A percentile compares a stretch with the other conserved stretches of the same genome.
These are phyloP conservation scores for Toxotes jaculatrix DNA, from an alignment of 2,113 vertebrate genomes.

Conservation along the genomic window DNA sequence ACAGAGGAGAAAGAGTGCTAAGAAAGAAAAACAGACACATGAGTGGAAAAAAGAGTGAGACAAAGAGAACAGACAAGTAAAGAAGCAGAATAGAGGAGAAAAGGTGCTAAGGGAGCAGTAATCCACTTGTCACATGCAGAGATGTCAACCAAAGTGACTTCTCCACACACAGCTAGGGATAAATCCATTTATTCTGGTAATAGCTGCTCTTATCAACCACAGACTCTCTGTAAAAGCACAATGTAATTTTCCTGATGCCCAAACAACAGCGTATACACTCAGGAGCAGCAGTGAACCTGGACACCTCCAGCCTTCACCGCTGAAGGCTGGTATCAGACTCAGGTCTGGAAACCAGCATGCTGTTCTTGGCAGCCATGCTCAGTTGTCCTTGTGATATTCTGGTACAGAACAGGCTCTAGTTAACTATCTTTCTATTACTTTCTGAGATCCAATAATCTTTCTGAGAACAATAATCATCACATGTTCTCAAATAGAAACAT, in stretches of 20 bases:
- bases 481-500: too few species aligned
- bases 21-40: constrained; percentile 8
- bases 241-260: constrained; percentile 48
- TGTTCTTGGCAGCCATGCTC: not conserved
- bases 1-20: not conserved
- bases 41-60: not conserved
- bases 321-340: not conserved
- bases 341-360: not conserved
- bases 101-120: constrained; percentile 30
- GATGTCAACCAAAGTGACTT: constrained; percentile 59
- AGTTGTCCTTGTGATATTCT: not conserved
- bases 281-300: constrained; percentile 37
- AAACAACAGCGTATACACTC: constrained; percentile 34
- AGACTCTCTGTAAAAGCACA: constrained; percentile 52
- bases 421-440: too few species aligned
- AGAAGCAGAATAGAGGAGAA: not conserved
- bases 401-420: not conserved
- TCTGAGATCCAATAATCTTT: too few species aligned
- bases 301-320: constrained; percentile 9
- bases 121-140: constrained; percentile 68
- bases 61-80: not conserved
- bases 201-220: constrained; percentile 61
- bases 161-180: constrained; percentile 52
- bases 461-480: too few species aligned
- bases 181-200: constrained; percentile 64